phyloP scores from a whole-genome alignment of 2,113 vertebrate genomes.

The Camelus bactrianus region DNA sequence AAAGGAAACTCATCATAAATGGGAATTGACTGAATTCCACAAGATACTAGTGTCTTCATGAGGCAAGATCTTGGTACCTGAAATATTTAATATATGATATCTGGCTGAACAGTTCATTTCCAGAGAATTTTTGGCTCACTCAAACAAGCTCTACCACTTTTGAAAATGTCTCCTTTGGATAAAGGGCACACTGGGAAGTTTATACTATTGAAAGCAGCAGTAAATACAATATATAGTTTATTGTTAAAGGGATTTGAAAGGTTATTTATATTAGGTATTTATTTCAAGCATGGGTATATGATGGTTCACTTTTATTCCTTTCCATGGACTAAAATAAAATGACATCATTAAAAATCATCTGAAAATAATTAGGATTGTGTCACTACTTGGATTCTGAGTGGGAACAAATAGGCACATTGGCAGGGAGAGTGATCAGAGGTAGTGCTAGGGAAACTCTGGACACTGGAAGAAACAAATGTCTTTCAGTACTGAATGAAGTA shows the following conservation, averaged over 20 bases:
- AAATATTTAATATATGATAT: constrained; percentile 6
- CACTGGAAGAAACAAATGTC: not conserved
- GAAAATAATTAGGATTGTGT: constrained; percentile 78
- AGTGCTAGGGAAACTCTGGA: not conserved
- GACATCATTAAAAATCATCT: constrained; percentile 78
- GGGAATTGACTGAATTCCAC: constrained; percentile 7
- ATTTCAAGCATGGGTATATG: constrained; percentile 58
- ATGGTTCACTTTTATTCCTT: constrained; percentile 65
- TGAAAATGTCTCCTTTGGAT: constrained; percentile 43
- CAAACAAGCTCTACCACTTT: not conserved
- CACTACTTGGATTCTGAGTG: constrained; percentile 68
- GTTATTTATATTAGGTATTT: constrained; percentile 57
- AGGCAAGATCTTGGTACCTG: not conserved
- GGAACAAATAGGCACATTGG: constrained; percentile 65
- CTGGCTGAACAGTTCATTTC: not conserved
- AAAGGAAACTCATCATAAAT: constrained; percentile 3
- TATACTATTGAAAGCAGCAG: constrained; percentile 7
- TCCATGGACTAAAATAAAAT: constrained; percentile 68
- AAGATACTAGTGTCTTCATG: not conserved
- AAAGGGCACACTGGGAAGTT: not conserved
- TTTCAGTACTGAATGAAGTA: not conserved
- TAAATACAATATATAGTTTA: constrained; percentile 60
- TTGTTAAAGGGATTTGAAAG: constrained; percentile 54
- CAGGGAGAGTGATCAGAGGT: constrained; percentile 36
- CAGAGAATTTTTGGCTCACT: constrained; percentile 21